Evolutionary conservation across 2,797 vertebrate genomes (phyloP).

Genomic region (Uromys caudimaculatus): DNA sequence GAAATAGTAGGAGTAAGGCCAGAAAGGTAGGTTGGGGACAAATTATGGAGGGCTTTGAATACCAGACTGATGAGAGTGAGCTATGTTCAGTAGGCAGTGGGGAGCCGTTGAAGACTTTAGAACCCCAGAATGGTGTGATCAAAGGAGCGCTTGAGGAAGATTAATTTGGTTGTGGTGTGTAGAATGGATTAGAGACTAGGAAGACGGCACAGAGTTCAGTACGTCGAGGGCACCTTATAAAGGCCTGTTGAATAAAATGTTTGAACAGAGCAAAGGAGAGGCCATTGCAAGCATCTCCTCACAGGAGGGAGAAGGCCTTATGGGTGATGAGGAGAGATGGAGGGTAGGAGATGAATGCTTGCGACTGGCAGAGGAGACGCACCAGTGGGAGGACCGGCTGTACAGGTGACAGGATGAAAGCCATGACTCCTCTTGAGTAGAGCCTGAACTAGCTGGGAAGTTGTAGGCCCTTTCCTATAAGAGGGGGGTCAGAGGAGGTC

Average conservation of each 20-base stretch:
- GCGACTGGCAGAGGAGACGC: background rate
- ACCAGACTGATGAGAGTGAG: constrained; percentile 54
- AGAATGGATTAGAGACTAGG: constrained; percentile 24
- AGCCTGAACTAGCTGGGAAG: background rate
- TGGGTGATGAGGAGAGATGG: background rate
- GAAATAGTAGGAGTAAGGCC: constrained; percentile 50
- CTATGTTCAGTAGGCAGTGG: constrained; percentile 57
- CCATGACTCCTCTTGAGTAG: background rate
- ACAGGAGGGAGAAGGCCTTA: constrained; percentile 11
- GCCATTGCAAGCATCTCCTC: constrained; percentile 19
- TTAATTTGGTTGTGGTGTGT: constrained; percentile 56
- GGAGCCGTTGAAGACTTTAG: constrained; percentile 60
- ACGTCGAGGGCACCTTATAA: constrained; percentile 52
- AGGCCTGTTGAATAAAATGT: constrained; percentile 61
- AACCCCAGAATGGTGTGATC: constrained; percentile 50
- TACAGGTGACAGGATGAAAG: background rate
- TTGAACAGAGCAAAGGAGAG: constrained; percentile 54
- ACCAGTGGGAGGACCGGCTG: background rate
- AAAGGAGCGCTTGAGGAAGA: constrained; percentile 64
- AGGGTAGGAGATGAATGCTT: background rate
- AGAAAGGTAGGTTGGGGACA: constrained; percentile 67
- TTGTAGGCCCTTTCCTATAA: background rate
- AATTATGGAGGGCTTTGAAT: constrained; percentile 67
- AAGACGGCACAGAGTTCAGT: background rate
- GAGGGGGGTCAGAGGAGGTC: background rate